Percentiles rank a stretch among this genome's conserved stretches.
Conservation (phyloP, 1,140 invertebrate species). For the Scaptomyza montana region DNA sequence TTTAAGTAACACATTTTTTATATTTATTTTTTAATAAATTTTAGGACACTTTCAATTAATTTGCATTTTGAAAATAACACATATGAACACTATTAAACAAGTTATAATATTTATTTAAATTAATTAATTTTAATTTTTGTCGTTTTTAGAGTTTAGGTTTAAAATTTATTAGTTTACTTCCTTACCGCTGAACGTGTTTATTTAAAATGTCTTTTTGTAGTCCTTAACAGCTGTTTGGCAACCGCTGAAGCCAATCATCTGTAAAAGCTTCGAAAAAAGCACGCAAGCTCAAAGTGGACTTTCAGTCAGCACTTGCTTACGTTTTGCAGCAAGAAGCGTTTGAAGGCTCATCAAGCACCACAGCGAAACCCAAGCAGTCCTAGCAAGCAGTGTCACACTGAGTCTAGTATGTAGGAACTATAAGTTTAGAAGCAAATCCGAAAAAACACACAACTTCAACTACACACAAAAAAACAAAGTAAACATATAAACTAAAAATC, state of each 20-base stretch:
- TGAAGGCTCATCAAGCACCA: background rate
- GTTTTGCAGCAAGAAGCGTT: constrained; percentile 9
- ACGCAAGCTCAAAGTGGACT: background rate
- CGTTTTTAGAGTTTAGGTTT: background rate
- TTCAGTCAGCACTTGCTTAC: background rate
- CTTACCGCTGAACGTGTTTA: constrained; percentile 69
- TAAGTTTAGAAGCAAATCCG: background rate
- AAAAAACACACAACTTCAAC: background rate
- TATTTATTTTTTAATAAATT: too few species aligned
- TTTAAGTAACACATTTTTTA: too few species aligned
- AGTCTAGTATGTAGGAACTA: background rate
- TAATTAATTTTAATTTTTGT: background rate
- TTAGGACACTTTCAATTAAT: too few species aligned
- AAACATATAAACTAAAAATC: background rate
- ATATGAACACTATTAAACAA: background rate
- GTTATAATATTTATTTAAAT: too few species aligned
- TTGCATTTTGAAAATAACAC: too few species aligned
- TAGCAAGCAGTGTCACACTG: constrained; percentile 25
- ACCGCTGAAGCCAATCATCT: constrained; percentile 4
- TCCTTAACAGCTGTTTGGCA: constrained; percentile 55
- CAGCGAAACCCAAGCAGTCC: constrained; percentile 5
- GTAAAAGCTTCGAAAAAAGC: constrained; percentile 3
- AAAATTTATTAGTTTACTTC: constrained; percentile 46
- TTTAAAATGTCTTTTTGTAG: constrained; percentile 66
- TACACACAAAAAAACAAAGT: background rate